Conservation (phyloP, 2,113 vertebrate genomes). For the Platichthys stellatus region DNA sequence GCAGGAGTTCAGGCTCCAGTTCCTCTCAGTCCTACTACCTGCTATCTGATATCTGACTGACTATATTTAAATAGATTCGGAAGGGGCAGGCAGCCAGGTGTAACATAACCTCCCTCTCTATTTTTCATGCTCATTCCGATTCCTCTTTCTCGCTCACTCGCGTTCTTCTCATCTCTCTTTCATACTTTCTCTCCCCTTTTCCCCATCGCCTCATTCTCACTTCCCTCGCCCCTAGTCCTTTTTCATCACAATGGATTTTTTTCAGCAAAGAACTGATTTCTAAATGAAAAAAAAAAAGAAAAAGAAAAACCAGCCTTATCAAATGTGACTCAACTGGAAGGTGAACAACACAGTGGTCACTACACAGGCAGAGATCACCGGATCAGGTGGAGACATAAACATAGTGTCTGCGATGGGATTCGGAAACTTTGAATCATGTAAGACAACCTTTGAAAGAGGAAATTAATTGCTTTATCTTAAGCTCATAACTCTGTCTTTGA, state of each 20-base stretch:
- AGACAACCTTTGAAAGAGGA: no score
- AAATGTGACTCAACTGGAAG: constrained; percentile 20
- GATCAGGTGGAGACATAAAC: background rate
- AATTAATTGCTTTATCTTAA: no score
- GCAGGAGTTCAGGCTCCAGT: background rate
- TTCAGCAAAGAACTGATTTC: constrained; percentile 26
- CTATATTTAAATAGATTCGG: constrained; percentile 37
- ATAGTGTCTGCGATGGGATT: background rate
- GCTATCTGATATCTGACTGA: constrained; percentile 15
- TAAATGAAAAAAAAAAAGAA: background rate
- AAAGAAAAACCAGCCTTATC: background rate
- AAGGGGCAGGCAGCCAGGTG: constrained; percentile 34
- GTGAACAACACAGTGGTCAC: constrained; percentile 26
- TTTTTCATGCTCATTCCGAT: constrained; percentile 25
- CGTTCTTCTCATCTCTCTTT: constrained; percentile 33
- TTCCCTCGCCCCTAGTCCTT: background rate
- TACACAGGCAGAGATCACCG: no score
- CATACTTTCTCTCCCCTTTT: constrained; percentile 12
- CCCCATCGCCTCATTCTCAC: no score
- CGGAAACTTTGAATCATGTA: no score
- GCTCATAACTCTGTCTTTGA: no score
- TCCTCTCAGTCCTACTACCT: background rate
- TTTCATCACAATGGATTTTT: constrained; percentile 35
- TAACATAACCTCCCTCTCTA: constrained; percentile 37
- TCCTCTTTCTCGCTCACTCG: constrained; percentile 21